Evolutionary conservation across 2,888 invertebrate genomes (phyloP), one percentile per base, ranked within the genome.

Genomic region (Orchesellides sinensis): DNA sequence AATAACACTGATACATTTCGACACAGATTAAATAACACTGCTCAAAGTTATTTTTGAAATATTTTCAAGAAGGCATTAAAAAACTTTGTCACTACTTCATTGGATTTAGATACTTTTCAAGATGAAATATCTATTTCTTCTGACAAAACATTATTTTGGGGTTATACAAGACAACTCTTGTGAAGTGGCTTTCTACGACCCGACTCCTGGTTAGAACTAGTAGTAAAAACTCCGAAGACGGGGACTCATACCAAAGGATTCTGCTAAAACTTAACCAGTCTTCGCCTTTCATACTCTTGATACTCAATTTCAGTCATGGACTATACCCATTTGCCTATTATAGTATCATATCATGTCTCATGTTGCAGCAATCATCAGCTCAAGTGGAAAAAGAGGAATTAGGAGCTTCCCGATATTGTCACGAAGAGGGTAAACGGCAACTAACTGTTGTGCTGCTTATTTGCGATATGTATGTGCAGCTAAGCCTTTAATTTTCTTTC

Each of bases 171-270:
- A 65, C 65, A 52, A 8, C 49, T 32, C 29, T 40, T 17, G 21
- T 21, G 54, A 56, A 27, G 32, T 19, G 21, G n/a, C 10, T 19
- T 32, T 27, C 32, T 12, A 19, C 66, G 19, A 25, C 25, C 65
- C 68, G 29, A 69, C 23, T 61, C 56, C 61, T 54, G 21, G 45
- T 32, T 59, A 56, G 23, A 69, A 77, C 77, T 77, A 69, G 49
- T 21, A 45, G 32, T 12, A 29, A 23, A n/a, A 45, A 47, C 23
- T 14, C 47, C 54, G n/a, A 61, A 23, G 47, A 59, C 77, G 40
- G 68, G 29, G 40, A 32, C 14, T 69, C 66, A 75, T 75, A n/a
- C n/a, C n/a, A n/a, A 66, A 40, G 54, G 52, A 65, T 32, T 19
- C 27, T 19, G 27, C 14, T 10, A 8, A 40, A n/a, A 5, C 2